phyloP scores from a whole-genome alignment of 2,113 vertebrate species.

The Anguilla japonica region DNA sequence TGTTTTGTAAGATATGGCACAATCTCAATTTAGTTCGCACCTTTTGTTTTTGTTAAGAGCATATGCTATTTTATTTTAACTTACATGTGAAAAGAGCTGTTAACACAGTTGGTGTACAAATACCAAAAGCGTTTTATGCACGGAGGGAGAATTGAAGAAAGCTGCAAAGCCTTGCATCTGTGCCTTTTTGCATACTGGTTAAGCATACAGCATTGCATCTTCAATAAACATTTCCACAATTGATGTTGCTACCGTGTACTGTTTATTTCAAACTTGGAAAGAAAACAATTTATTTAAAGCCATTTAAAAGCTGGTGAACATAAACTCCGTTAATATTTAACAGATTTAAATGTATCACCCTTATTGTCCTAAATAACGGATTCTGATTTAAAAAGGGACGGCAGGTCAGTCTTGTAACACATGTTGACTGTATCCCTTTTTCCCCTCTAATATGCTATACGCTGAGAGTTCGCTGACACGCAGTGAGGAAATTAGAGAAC shows the following conservation, averaged over 20 bases:
- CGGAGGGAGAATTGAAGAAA: slow-evolving; percentile 68
- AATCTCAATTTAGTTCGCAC: slow-evolving; percentile 78
- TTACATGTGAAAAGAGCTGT: slow-evolving; percentile 71
- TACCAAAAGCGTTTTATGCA: slow-evolving; percentile 71
- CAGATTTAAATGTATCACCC: too few species aligned
- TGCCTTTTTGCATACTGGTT: slow-evolving; percentile 35
- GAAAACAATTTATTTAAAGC: background rate
- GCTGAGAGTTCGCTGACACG: too few species aligned
- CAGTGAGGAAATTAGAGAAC: too few species aligned
- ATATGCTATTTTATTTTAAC: slow-evolving; percentile 77
- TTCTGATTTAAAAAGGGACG: too few species aligned
- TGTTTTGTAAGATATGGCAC: slow-evolving; percentile 72
- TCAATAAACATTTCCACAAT: slow-evolving; percentile 1
- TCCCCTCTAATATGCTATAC: too few species aligned
- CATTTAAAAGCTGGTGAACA: background rate
- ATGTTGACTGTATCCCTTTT: too few species aligned
- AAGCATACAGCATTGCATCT: slow-evolving; percentile 30
- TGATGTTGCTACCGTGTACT: background rate
- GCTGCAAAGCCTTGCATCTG: slow-evolving; percentile 63
- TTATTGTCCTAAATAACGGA: too few species aligned
- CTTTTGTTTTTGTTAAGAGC: slow-evolving; percentile 72
- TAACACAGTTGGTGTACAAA: slow-evolving; percentile 74
- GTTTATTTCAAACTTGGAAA: background rate
- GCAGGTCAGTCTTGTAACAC: too few species aligned
- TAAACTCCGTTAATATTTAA: background rate